phyloP scores from a whole-genome alignment of 2,888 invertebrate genomes.

The Plagodis dolabraria region DNA sequence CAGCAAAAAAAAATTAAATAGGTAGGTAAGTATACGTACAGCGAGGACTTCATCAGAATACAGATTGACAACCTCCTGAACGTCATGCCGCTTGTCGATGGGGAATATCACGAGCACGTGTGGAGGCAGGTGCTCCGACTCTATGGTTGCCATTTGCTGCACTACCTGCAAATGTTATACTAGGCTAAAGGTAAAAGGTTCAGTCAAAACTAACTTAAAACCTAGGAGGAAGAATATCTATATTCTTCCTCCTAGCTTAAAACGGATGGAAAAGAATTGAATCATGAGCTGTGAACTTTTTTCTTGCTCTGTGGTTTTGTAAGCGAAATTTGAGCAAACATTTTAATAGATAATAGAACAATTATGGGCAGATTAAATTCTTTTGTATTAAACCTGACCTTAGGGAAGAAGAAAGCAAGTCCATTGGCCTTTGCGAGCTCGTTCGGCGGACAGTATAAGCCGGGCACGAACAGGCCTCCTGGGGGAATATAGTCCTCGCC shows the following conservation, averaged over 20 bases:
- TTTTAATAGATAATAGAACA: too few relatives aligned
- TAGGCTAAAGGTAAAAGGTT: too few relatives aligned
- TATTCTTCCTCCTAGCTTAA: too few relatives aligned
- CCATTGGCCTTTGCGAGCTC: slow-evolving; percentile 73
- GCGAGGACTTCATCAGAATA: slow-evolving; percentile 64
- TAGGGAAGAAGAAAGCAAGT: slow-evolving; percentile 67
- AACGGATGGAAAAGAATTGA: too few relatives aligned
- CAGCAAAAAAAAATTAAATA: too few relatives aligned
- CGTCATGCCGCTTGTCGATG: slow-evolving; percentile 69
- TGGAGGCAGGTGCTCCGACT: slow-evolving; percentile 69
- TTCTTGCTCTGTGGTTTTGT: too few relatives aligned
- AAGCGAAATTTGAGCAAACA: too few relatives aligned
- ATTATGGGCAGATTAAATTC: too few relatives aligned
- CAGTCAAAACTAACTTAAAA: too few relatives aligned
- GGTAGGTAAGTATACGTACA: slow-evolving; percentile 38
- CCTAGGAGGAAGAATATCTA: too few relatives aligned
- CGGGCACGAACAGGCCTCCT: slow-evolving; percentile 74
- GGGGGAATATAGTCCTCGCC: slow-evolving; percentile 77
- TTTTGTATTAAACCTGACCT: slow-evolving; percentile 46
- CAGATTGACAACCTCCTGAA: slow-evolving; percentile 60
- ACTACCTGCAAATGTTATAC: slow-evolving; percentile 49
- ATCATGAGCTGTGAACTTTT: too few relatives aligned
- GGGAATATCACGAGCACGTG: slow-evolving; percentile 72
- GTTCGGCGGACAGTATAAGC: slow-evolving; percentile 71
- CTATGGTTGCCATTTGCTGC: slow-evolving; percentile 48